phyloP scores from a whole-genome alignment of 64 coral and sea anemone species.

The Porites australiensis region DNA sequence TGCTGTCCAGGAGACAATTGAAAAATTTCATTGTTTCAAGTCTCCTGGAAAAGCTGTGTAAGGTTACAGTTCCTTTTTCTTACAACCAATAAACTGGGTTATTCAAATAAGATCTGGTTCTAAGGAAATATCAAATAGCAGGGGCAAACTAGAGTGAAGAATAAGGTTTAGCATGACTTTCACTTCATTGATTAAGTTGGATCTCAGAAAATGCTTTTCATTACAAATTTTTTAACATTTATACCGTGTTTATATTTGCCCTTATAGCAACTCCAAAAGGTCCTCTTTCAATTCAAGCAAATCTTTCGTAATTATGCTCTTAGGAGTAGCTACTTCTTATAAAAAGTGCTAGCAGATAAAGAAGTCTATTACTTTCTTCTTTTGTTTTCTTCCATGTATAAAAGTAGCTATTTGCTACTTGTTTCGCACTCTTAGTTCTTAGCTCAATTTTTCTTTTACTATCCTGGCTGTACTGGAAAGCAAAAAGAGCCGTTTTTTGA shows the following conservation, averaged over 20 bases:
- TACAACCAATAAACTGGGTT: constrained; percentile 18
- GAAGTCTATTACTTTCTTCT: constrained; percentile 12
- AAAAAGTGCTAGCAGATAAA: background rate
- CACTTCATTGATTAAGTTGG: background rate
- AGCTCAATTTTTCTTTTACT: background rate
- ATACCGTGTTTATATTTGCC: background rate
- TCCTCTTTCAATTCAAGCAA: background rate
- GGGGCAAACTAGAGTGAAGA: background rate
- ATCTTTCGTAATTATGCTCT: background rate
- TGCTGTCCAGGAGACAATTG: no score
- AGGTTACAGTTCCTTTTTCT: background rate
- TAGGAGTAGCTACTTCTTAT: background rate
- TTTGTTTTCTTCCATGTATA: constrained; percentile 11
- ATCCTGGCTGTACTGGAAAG: background rate
- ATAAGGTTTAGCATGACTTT: background rate
- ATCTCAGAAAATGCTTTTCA: background rate
- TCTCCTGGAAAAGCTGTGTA: constrained; percentile 12
- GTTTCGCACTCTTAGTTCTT: background rate
- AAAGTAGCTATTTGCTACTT: constrained; percentile 49
- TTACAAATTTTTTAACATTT: constrained; percentile 5
- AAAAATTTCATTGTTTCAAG: background rate
- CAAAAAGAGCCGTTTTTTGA: background rate
- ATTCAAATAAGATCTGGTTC: background rate
- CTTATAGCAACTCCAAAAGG: constrained; percentile 1
- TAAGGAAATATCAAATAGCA: constrained; percentile 5